Percentiles rank a stretch among this genome's conserved stretches.
These are phyloP conservation scores for Epinephelus lanceolatus DNA, from an alignment of 2,113 vertebrate species.

Conservation along the genomic window DNA sequence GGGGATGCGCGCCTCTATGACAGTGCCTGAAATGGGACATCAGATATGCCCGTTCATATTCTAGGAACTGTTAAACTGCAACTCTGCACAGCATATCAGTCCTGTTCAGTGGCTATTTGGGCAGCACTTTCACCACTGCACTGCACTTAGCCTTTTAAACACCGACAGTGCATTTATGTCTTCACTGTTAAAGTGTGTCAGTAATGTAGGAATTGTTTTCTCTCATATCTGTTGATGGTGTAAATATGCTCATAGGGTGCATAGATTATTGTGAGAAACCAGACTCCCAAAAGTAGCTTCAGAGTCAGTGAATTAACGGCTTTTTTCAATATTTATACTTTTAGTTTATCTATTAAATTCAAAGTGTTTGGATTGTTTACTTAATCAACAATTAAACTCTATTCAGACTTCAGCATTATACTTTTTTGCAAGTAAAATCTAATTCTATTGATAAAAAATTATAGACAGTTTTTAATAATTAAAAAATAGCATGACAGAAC, in stretches of 20 bases:
- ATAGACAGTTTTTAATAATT: background rate
- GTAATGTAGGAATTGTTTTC: background rate
- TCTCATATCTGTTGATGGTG: constrained; percentile 13
- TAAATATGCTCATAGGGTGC: background rate
- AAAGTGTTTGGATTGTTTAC: background rate
- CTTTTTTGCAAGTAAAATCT: too few relatives aligned
- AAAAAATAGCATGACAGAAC: background rate
- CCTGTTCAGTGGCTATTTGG: constrained; percentile 32
- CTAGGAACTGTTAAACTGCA: constrained; percentile 22
- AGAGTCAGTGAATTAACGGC: background rate
- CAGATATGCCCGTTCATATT: constrained; percentile 41
- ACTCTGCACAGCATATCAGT: constrained; percentile 28
- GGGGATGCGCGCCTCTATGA: constrained; percentile 29
- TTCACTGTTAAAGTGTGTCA: constrained; percentile 1
- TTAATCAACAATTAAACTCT: background rate
- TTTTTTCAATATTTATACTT: background rate
- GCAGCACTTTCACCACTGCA: constrained; percentile 13
- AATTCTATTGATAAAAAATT: too few relatives aligned
- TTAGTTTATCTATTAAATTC: background rate
- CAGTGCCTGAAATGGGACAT: constrained; percentile 47
- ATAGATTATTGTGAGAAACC: background rate
- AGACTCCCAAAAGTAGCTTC: background rate
- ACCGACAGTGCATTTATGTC: background rate
- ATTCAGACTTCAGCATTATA: too few relatives aligned
- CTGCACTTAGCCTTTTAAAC: constrained; percentile 7